Evolutionary conservation across 1,140 invertebrate genomes (phyloP), one percentile per base, ranked within the genome.

Genomic region (Matsumurasca onukii): DNA sequence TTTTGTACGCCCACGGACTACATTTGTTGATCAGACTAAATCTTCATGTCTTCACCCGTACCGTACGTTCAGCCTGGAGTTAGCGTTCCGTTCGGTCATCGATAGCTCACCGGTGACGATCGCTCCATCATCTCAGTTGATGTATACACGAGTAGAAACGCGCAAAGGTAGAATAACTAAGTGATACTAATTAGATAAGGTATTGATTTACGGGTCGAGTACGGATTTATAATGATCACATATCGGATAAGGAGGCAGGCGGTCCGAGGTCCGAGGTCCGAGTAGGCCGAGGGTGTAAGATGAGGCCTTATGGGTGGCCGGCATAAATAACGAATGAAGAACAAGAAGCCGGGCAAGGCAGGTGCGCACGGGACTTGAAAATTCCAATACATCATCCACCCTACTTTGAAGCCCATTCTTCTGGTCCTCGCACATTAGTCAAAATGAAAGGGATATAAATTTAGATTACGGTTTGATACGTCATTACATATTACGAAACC

Each of bases 401-500:
- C 55, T 59, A 27, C 55, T 59, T 59, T 59, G 55, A 59, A 59
- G 55, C 30, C 55, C 55, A 59, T 59, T 59, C 55, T 59, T 59
- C 22, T 59, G 55, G 55, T 59, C 55, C 55, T 59, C 55, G 25
- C 55, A 24, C 55, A 59, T 59, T 59, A 59, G 55, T 59, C 55
- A 59, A 59, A 59, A 27, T 59, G 55, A 59, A 59, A 59, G 22
- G 55, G 55, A 27, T 59, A 59, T 59, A 59, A 59, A 59, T 59
- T 22, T 59, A 59, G 55, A 59, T 59, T 59, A 59, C 25, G 24
- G 55, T 59, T 52, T 59, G 55, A 59, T 59, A 59, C 55, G 55
- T 59, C 55, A 59, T 59, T 59, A 59, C 55, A 59, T 59, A 59
- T 59, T 59, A 59, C 55, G 55, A 59, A 59, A 59, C 55, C 55